Base-by-base conservation (phyloP, 1,140 invertebrate genomes). In the Macrocentrus cingulum region DNA sequence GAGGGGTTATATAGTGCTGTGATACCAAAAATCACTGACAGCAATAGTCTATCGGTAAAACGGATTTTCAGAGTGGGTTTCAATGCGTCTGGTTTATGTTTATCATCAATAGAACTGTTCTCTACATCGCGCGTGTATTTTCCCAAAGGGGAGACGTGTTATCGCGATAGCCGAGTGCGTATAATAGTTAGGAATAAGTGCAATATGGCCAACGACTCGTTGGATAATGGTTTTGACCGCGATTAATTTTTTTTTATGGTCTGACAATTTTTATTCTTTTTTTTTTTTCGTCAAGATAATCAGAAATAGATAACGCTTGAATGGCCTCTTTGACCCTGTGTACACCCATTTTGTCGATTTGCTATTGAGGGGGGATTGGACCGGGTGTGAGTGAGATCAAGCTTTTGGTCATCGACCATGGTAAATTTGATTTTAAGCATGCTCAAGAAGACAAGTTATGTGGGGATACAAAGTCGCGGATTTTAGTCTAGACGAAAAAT, bases 161-260 rank as follows among this genome's bases (percentile, higher is more conserved):
- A 45, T 54, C 23, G 23, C 23, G 52, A 42, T 54, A 54, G 29
- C 52, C 29, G 49, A 42, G 18, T 42, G 41, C 23, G 20, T 29
- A 18, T 51, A 51, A 25, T 32, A 15, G 20, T 46, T 49, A 11
- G 45, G n/a, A n/a, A n/a, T 16, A 49, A 49, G n/a, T 29, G 19
- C 45, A 29, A n/a, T 16, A 49, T n/a, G 1, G 4, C 9, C 18
- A 25, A 11, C 25, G 18, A n/a, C 7, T 25, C 45, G 34, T 49
- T 16, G 34, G 34, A n/a, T n/a, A n/a, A n/a, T n/a, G n/a, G n/a
- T n/a, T n/a, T n/a, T n/a, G n/a, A n/a, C n/a, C n/a, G n/a, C n/a
- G n/a, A n/a, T n/a, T n/a, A n/a, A n/a, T n/a, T n/a, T n/a, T n/a
- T n/a, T n/a, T n/a, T n/a, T n/a, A n/a, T n/a, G n/a, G n/a, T n/a